These are phyloP conservation scores for Taenioides sp. DNA, from an alignment of 2,797 vertebrate genomes.

Conservation along the genomic window DNA sequence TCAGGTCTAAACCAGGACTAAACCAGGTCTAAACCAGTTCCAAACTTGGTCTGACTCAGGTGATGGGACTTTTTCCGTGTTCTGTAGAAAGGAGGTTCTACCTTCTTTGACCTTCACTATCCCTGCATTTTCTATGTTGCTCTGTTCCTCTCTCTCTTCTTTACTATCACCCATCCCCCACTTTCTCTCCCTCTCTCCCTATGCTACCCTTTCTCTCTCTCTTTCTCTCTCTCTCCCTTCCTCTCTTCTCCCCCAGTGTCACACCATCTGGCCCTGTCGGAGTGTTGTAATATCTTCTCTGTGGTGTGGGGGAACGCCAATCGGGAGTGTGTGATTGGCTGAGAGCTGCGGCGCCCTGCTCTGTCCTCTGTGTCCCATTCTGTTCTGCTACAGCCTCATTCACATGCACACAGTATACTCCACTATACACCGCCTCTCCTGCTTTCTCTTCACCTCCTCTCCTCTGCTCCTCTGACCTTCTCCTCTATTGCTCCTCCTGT, in stretches of 20 bases:
- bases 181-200: slow-evolving; percentile 9
- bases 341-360: slow-evolving; percentile 24
- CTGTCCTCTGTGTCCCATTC: not conserved
- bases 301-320: slow-evolving; percentile 50
- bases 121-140: slow-evolving; percentile 1
- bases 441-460: too few relatives aligned
- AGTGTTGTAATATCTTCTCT: slow-evolving; percentile 78
- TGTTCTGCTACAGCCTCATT: not conserved
- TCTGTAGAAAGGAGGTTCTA: not conserved
- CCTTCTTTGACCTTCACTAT: slow-evolving; percentile 10
- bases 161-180: not conserved
- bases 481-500: too few relatives aligned
- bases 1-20: not conserved
- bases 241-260: slow-evolving; percentile 53
- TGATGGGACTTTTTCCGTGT: not conserved
- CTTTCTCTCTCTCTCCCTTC: not conserved
- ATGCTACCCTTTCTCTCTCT: not conserved
- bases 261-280: slow-evolving; percentile 75
- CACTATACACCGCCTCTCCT: too few relatives aligned
- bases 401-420: not conserved
- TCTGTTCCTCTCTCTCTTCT: slow-evolving; percentile 11
- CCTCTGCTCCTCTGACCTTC: too few relatives aligned
- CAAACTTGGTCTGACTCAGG: not conserved
- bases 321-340: slow-evolving; percentile 53
- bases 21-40: not conserved